Conservation (phyloP, 2,797 vertebrate species). For the Hyperoplus lanceolatus region DNA sequence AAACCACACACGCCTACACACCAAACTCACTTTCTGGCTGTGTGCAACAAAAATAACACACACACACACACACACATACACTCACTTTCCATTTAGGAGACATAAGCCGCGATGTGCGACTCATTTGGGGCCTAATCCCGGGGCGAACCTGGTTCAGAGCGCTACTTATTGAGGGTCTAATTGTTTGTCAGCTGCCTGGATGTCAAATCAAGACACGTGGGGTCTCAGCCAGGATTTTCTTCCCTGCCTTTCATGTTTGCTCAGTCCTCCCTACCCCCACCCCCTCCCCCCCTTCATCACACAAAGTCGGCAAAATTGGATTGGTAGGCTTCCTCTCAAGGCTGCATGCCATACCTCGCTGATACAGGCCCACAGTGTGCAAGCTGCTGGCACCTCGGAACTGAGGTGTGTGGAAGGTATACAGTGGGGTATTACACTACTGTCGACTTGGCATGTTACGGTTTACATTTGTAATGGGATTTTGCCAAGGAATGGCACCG, state of each 20-base stretch:
- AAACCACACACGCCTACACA: slow-evolving; percentile 70
- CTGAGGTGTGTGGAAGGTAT: slow-evolving; percentile 57
- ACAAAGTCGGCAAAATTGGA: slow-evolving; percentile 80
- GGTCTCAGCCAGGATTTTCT: slow-evolving; percentile 79
- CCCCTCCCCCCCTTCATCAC: slow-evolving; percentile 54
- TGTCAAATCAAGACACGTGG: slow-evolving; percentile 78
- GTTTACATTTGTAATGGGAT: slow-evolving; percentile 56
- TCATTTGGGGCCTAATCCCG: slow-evolving; percentile 81
- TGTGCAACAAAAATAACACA: slow-evolving; percentile 45
- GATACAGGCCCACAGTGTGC: slow-evolving; percentile 69
- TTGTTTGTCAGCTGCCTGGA: slow-evolving; percentile 83
- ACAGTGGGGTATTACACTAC: slow-evolving; percentile 56
- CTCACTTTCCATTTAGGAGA: slow-evolving; percentile 67
- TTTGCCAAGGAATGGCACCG: slow-evolving; percentile 36
- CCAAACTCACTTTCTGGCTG: slow-evolving; percentile 57
- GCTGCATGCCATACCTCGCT: slow-evolving; percentile 76
- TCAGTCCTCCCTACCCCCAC: slow-evolving; percentile 62
- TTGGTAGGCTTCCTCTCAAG: slow-evolving; percentile 79
- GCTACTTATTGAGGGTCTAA: slow-evolving; percentile 79
- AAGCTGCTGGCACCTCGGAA: slow-evolving; percentile 73
- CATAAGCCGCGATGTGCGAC: slow-evolving; percentile 74
- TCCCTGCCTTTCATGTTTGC: slow-evolving; percentile 79
- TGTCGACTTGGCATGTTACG: slow-evolving; percentile 67
- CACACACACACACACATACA: slow-evolving; percentile 34
- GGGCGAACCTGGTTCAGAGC: slow-evolving; percentile 75